Evolutionary conservation across 2,888 invertebrate genomes (phyloP), one percentile per base, ranked within the genome.

Genomic region (Agonopterix heracliana): DNA sequence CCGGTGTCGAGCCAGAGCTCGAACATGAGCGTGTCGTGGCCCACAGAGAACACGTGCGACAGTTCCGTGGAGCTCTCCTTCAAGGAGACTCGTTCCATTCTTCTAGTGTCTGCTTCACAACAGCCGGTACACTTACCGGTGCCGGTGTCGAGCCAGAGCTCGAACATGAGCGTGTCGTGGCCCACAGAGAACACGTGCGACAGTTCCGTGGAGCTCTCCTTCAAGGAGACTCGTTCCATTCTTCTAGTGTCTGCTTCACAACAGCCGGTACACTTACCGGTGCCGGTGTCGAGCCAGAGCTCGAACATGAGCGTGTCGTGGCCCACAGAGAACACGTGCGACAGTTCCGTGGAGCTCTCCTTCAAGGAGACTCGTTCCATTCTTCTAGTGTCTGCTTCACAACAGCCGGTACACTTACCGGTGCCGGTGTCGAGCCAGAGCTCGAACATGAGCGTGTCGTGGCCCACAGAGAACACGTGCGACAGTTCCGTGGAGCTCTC

Each of bases 271-370:
- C n/a, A 38, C 47, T 36, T 52, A 84, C 85, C 85, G n/a, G 74
- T 71, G 38, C 54, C 61, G 0, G 89, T 76, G 54, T 92, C 90
- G 34, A 90, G 75, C 92, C 92, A 92, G 52, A 89, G 74, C 71
- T 92, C 92, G 53, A 92, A 71, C 60, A 91, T 85, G 51, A 92
- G 80, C 48, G 90, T 89, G 63, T 92, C 92, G 65, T 91, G 91
- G 1, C 92, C 92, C 42, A 92, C 68, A 0, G 92, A 92, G 56
- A 92, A 64, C 47, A 92, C 76, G 64, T 92, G 92, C 55, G 90
- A 74, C 45, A 83, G 77, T 12, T 68, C 71, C 0, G 55, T 26
- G 2, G 65, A 48, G 48, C 88, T 64, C 53, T 74, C 74, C 48
- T 64, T 63, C 0, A 9, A 12, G 41, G 41, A 12, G 41, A 41